A percentile compares a stretch with the other conserved stretches of the same genome.
phyloP scores from a whole-genome alignment of 2,113 vertebrate species.

The Piliocolobus tephrosceles region DNA sequence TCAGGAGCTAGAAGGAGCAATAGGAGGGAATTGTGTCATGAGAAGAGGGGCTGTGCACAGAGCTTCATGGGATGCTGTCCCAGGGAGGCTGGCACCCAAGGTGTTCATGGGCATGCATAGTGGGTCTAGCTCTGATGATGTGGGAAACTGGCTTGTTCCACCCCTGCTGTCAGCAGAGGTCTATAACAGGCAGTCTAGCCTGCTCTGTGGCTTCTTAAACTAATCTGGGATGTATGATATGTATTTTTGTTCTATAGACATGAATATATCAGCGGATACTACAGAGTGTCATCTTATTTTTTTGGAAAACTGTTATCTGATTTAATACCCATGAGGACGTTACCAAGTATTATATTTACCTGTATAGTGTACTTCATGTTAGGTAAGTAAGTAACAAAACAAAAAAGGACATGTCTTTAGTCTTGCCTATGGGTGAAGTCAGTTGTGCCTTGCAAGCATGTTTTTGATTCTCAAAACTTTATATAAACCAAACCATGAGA shows the following conservation, averaged over 20 bases:
- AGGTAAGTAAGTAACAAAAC: conserved; percentile 87
- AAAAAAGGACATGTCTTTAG: neutral
- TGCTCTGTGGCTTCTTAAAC: neutral
- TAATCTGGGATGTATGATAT: neutral
- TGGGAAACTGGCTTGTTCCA: neutral
- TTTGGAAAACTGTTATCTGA: conserved; percentile 92
- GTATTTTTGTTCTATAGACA: conserved; percentile 86
- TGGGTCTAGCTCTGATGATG: neutral
- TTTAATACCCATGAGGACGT: conserved; percentile 90
- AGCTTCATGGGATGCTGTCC: neutral
- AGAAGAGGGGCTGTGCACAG: neutral
- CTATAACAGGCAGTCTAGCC: neutral
- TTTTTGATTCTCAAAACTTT: neutral
- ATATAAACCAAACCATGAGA: neutral
- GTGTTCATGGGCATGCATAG: accelerated
- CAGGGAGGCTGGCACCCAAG: neutral
- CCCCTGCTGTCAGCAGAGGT: too few species aligned
- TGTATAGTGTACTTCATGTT: conserved; percentile 94
- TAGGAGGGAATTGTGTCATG: neutral
- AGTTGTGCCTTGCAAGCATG: neutral
- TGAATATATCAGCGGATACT: conserved; percentile 97
- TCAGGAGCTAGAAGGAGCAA: neutral
- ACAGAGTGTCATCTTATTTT: conserved; percentile 93
- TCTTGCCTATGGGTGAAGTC: neutral
- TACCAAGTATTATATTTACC: conserved; percentile 91